phyloP scores from a whole-genome alignment of 2,113 vertebrate species.

The Suncus etruscus region DNA sequence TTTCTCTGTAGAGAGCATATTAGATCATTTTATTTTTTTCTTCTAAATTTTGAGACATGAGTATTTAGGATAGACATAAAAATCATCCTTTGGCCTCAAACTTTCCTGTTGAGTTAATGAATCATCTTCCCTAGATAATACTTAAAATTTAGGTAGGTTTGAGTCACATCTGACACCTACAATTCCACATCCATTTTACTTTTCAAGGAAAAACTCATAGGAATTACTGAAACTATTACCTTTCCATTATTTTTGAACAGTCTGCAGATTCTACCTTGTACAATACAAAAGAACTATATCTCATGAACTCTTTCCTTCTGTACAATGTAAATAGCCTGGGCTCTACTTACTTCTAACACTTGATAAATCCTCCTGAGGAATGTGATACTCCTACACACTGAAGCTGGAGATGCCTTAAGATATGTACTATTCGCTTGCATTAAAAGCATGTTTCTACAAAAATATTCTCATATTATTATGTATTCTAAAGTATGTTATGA shows the following conservation, averaged over 20 bases:
- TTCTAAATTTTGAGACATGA: too few relatives aligned
- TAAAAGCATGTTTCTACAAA: neutral
- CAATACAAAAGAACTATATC: neutral
- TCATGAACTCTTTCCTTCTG: neutral
- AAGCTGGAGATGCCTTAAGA: too few relatives aligned
- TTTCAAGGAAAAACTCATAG: conserved; percentile 5
- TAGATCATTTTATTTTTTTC: too few relatives aligned
- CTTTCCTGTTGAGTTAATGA: neutral
- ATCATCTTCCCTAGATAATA: neutral
- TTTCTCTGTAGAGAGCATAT: too few relatives aligned
- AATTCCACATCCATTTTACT: neutral
- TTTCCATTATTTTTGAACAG: neutral
- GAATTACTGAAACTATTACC: neutral
- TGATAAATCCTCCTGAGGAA: too few relatives aligned
- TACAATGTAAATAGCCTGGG: neutral
- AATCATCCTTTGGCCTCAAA: neutral
- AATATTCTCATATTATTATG: neutral
- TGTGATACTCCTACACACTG: too few relatives aligned
- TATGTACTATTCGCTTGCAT: neutral
- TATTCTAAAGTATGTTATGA: neutral
- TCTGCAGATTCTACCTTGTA: neutral
- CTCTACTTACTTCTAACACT: neutral
- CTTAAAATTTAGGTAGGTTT: neutral
- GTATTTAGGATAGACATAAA: too few relatives aligned
- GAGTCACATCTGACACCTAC: neutral